Evolutionary conservation across 2,888 invertebrate species (phyloP).

Genomic region (Campoplex capitator): DNA sequence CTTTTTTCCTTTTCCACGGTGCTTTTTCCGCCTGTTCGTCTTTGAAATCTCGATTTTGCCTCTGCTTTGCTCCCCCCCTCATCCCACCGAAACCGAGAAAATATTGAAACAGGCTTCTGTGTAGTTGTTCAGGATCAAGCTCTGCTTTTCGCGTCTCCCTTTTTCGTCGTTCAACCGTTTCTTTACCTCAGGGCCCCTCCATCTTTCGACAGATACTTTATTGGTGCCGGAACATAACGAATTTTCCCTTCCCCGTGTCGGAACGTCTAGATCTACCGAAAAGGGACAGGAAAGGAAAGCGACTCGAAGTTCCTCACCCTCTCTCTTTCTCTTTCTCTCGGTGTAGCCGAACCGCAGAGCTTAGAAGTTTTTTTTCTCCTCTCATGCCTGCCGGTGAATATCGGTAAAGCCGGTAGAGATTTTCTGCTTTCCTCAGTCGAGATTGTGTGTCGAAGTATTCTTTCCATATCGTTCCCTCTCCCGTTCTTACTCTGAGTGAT

Average conservation of each 20-base stretch:
- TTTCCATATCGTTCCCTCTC: slow-evolving; percentile 6
- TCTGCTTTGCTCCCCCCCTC: background rate
- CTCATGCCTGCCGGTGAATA: slow-evolving; percentile 48
- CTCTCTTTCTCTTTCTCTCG: background rate
- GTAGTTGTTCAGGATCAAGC: slow-evolving; percentile 59
- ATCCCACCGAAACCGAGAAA: slow-evolving; percentile 36
- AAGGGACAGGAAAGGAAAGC: slow-evolving; percentile 16
- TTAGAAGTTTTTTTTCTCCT: slow-evolving; percentile 31
- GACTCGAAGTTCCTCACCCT: slow-evolving; percentile 1
- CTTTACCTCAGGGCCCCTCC: slow-evolving; percentile 28
- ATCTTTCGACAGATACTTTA: slow-evolving; percentile 54
- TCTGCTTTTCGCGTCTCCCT: slow-evolving; percentile 18
- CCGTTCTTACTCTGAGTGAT: background rate
- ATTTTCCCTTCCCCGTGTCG: slow-evolving; percentile 42
- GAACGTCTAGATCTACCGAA: slow-evolving; percentile 12
- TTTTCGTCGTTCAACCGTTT: slow-evolving; percentile 17
- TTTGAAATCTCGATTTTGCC: slow-evolving; percentile 47
- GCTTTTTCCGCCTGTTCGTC: slow-evolving; percentile 4
- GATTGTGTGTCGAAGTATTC: slow-evolving; percentile 63
- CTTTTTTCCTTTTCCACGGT: slow-evolving; percentile 8
- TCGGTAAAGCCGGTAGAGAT: slow-evolving; percentile 52
- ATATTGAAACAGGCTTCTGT: slow-evolving; percentile 63
- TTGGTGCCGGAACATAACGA: slow-evolving; percentile 54
- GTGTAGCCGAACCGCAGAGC: slow-evolving; percentile 39
- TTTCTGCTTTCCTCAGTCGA: slow-evolving; percentile 44